These are phyloP conservation scores for Gambusia affinis DNA, from an alignment of 2,113 vertebrate species.

Conservation along the genomic window DNA sequence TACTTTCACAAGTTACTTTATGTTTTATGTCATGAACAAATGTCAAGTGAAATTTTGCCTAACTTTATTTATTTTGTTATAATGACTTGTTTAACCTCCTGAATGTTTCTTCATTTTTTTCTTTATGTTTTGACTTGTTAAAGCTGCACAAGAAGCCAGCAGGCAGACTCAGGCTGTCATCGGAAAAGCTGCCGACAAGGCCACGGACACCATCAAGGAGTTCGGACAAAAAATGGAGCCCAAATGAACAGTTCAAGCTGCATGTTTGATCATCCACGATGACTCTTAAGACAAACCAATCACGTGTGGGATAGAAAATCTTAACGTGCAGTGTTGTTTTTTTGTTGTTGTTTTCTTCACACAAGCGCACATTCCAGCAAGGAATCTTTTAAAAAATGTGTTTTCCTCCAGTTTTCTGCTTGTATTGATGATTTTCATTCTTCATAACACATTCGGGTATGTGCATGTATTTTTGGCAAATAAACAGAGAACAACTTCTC, in stretches of 20 bases:
- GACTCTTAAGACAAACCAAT: conserved; percentile 8
- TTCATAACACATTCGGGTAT: conserved; percentile 27
- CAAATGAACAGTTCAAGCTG: conserved; percentile 42
- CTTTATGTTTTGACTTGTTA: not conserved
- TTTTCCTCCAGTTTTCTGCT: not conserved
- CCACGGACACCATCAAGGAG: conserved; percentile 78
- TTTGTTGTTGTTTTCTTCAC: not conserved
- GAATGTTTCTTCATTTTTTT: conserved; percentile 21
- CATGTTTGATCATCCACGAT: conserved; percentile 14
- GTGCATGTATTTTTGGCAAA: conserved; percentile 60
- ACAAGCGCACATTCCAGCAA: conserved; percentile 51
- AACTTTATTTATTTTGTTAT: not conserved
- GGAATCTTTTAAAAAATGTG: conserved; percentile 1
- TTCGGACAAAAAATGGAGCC: conserved; percentile 77
- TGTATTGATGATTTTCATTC: conserved; percentile 5
- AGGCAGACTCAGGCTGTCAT: conserved; percentile 76
- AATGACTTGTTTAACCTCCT: not conserved
- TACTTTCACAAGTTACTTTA: not conserved
- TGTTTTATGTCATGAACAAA: not conserved
- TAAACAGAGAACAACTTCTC: conserved; percentile 44
- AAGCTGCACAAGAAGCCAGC: conserved; percentile 78
- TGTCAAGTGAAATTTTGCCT: not conserved
- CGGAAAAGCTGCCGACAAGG: conserved; percentile 74
- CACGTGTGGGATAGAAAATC: conserved; percentile 4
- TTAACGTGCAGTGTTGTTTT: not conserved